Percentiles rank a stretch among this genome's conserved stretches.
These are phyloP conservation scores for Apaloderma vittatum DNA, from an alignment of 2,113 vertebrate genomes.

Conservation along the genomic window DNA sequence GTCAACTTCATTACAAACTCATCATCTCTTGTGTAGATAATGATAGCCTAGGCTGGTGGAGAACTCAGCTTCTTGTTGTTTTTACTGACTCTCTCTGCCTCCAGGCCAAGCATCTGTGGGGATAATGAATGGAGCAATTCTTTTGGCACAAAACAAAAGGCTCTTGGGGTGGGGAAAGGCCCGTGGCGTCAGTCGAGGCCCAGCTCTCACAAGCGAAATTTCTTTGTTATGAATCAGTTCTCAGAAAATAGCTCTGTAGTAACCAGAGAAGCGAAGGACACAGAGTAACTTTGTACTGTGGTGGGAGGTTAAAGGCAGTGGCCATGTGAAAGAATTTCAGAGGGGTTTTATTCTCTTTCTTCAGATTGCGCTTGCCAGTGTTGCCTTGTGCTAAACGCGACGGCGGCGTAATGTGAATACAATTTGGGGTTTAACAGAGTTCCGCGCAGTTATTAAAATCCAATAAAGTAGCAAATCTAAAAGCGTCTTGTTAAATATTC, in stretches of 20 bases:
- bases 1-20: constrained; percentile 92
- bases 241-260: constrained; percentile 87
- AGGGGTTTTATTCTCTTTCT: constrained; percentile 76
- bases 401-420: constrained; percentile 35
- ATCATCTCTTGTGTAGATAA: constrained; percentile 91
- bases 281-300: constrained; percentile 87
- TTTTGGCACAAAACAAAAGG: constrained; percentile 90
- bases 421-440: constrained; percentile 47
- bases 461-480: constrained; percentile 55
- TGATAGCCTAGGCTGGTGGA: constrained; percentile 87
- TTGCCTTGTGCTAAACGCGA: constrained; percentile 65
- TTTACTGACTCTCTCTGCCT: constrained; percentile 89
- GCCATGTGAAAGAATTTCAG: constrained; percentile 83
- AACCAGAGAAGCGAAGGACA: constrained; percentile 86
- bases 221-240: constrained; percentile 87
- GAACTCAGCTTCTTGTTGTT: constrained; percentile 89
- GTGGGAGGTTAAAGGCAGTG: constrained; percentile 82
- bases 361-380: constrained; percentile 72
- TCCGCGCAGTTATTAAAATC: constrained; percentile 61
- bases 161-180: constrained; percentile 88
- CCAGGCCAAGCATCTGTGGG: constrained; percentile 89
- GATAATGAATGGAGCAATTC: constrained; percentile 92
- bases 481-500: constrained; percentile 55
- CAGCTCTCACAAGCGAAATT: constrained; percentile 84
- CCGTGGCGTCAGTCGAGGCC: constrained; percentile 85